A percentile compares a stretch with the other conserved stretches of the same genome.
Evolutionary conservation across 2,888 invertebrate species (phyloP).

Genomic region (Acleris laterana): DNA sequence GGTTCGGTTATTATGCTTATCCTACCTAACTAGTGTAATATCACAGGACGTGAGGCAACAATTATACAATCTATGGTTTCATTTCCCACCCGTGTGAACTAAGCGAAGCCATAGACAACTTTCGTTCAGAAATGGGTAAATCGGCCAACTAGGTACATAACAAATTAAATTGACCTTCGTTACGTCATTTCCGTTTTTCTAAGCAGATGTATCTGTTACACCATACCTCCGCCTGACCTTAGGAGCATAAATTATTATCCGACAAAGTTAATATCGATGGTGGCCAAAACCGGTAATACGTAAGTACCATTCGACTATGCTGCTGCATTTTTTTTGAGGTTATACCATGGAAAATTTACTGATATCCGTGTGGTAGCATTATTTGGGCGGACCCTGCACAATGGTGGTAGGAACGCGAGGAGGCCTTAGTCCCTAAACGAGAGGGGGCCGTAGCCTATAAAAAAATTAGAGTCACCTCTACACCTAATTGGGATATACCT

Average conservation of each 20-base stretch:
- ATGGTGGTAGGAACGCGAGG: too few relatives aligned
- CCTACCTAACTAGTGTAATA: not conserved
- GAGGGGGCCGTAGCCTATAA: too few relatives aligned
- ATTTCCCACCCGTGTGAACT: constrained; percentile 11
- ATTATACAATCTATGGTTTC: constrained; percentile 21
- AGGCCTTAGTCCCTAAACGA: too few relatives aligned
- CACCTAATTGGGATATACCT: too few relatives aligned
- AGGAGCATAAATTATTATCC: constrained; percentile 7
- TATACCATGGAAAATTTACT: too few relatives aligned
- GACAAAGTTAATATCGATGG: constrained; percentile 1
- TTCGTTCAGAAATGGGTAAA: constrained; percentile 26
- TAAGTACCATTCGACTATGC: too few relatives aligned
- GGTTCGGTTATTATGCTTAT: not conserved
- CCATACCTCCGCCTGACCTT: constrained; percentile 17
- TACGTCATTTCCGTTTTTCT: constrained; percentile 29
- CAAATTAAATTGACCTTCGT: constrained; percentile 17
- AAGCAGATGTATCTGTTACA: constrained; percentile 27
- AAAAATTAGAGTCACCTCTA: too few relatives aligned
- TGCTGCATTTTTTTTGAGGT: too few relatives aligned
- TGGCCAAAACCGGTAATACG: not conserved
- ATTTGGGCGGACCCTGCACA: too few relatives aligned
- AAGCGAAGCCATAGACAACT: constrained; percentile 15
- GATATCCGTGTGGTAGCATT: too few relatives aligned
- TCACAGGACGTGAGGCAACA: constrained; percentile 25
- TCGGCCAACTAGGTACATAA: constrained; percentile 11